phyloP scores from a whole-genome alignment of 2,888 invertebrate species.

The Sinopyrophorus schimmeli region DNA sequence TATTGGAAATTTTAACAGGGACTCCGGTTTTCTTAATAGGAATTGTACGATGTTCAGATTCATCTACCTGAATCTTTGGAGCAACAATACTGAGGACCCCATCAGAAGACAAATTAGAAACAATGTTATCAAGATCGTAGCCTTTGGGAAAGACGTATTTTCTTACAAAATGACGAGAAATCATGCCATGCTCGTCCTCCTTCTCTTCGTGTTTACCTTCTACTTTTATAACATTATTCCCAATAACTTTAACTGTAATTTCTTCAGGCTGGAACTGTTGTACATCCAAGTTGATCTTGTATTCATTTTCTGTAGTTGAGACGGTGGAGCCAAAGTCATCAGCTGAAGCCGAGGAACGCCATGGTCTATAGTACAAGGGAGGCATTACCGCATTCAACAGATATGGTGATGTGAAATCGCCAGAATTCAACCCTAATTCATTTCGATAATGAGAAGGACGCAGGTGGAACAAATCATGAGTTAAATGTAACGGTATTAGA shows the following conservation, averaged over 20 bases:
- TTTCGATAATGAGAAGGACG: too few species aligned
- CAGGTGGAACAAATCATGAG: too few species aligned
- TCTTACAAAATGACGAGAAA: slow-evolving; percentile 74
- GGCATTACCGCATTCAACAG: too few species aligned
- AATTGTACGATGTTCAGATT: slow-evolving; percentile 53
- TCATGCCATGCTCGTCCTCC: slow-evolving; percentile 71
- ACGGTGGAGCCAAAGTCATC: slow-evolving; percentile 60
- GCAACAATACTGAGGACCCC: slow-evolving; percentile 71
- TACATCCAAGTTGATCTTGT: slow-evolving; percentile 72
- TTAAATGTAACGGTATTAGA: too few species aligned
- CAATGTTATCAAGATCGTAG: slow-evolving; percentile 70
- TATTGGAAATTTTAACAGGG: slow-evolving; percentile 1
- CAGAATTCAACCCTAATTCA: too few species aligned
- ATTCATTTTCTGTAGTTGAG: slow-evolving; percentile 65
- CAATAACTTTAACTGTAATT: slow-evolving; percentile 74
- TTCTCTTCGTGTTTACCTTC: slow-evolving; percentile 79
- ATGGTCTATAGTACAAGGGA: slow-evolving; percentile 57
- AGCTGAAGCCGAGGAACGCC: slow-evolving; percentile 59
- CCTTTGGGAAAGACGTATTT: slow-evolving; percentile 73
- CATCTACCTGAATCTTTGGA: slow-evolving; percentile 57
- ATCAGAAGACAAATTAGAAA: slow-evolving; percentile 74
- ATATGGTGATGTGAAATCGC: too few species aligned
- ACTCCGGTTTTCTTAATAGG: slow-evolving; percentile 53
- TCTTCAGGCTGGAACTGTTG: slow-evolving; percentile 76
- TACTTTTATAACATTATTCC: slow-evolving; percentile 63